Conservation (phyloP, 1,140 invertebrate genomes). For the Cotesia chilonis region DNA sequence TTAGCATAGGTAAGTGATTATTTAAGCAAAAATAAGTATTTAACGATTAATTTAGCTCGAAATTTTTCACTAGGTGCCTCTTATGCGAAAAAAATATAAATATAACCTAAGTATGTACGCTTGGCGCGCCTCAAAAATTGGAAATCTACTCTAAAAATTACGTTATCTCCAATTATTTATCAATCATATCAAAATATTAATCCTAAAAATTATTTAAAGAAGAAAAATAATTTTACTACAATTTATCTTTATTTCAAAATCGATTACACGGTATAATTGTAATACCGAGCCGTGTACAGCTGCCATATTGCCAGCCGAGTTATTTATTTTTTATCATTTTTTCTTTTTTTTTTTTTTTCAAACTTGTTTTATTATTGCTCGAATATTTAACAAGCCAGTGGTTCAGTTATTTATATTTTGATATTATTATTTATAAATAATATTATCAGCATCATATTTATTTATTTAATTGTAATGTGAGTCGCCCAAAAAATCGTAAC, state of each 20-base stretch:
- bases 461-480: conserved; percentile 27
- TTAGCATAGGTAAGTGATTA: conserved; percentile 47
- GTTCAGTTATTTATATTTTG: too few relatives aligned
- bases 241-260: too few relatives aligned
- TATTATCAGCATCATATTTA: neutral
- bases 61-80: conserved; percentile 6
- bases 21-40: neutral
- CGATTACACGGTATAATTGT: neutral
- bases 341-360: neutral
- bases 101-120: conserved; percentile 31
- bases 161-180: too few relatives aligned
- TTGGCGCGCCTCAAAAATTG: conserved; percentile 30
- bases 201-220: too few relatives aligned
- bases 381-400: too few relatives aligned
- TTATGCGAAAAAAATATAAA: conserved; percentile 36
- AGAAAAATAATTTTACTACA: too few relatives aligned
- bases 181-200: too few relatives aligned
- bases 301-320: conserved; percentile 30
- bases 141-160: neutral
- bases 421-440: neutral
- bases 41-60: neutral
- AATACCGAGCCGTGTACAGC: neutral
- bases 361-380: neutral
- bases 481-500: conserved; percentile 27
- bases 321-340: conserved; percentile 8